Conservation (phyloP, 2,888 invertebrate species). For the Ophion ventricosus region DNA sequence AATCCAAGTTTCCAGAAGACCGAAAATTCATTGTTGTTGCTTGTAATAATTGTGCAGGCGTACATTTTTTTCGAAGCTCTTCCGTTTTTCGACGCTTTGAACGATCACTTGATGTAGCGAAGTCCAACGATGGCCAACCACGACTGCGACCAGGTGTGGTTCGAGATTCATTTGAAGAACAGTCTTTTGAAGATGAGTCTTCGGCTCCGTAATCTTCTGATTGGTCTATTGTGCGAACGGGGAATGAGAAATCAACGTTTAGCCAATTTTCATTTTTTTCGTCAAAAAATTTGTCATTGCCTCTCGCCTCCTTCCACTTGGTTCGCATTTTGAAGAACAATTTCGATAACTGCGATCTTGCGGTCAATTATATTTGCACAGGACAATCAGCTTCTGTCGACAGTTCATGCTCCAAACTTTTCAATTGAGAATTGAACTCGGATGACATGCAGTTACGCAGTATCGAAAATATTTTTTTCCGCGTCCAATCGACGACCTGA, state of each 20-base stretch:
- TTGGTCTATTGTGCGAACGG: no score
- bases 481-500: not conserved
- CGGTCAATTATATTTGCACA: slow-evolving; percentile 6
- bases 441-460: slow-evolving; percentile 12
- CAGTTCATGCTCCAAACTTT: not conserved
- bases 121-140: no score
- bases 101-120: no score
- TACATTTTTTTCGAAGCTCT: no score
- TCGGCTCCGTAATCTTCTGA: no score
- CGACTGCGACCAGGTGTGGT: no score
- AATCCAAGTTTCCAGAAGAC: slow-evolving; percentile 18
- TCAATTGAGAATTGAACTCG: slow-evolving; percentile 8
- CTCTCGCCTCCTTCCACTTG: slow-evolving; percentile 8
- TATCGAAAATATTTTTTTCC: not conserved
- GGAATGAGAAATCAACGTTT: no score
- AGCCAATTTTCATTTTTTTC: not conserved
- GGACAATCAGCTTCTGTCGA: slow-evolving; percentile 10
- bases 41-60: no score
- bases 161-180: no score
- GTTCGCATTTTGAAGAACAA: slow-evolving; percentile 17
- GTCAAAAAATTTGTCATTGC: not conserved
- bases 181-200: no score
- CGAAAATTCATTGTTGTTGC: no score
- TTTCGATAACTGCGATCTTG: slow-evolving; percentile 11
- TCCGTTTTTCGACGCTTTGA: no score